A percentile compares a stretch with the other conserved stretches of the same genome.
Conservation (phyloP, 2,797 vertebrate genomes). For the Erethizon dorsatum region DNA sequence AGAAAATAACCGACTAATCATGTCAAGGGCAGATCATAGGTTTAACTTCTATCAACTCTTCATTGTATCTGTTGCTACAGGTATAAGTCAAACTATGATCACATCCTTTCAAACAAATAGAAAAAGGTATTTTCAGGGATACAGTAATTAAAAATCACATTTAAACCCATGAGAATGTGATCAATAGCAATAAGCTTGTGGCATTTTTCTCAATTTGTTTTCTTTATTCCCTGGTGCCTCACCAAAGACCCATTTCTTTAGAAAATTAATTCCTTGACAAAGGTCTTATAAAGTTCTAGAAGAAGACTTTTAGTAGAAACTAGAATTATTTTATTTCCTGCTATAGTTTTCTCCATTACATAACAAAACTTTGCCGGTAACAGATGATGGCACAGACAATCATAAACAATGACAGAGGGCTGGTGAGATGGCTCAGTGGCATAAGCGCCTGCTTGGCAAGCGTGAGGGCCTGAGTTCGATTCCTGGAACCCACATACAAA, state of each 20-base stretch:
- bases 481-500: too few species aligned
- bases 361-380: neutral
- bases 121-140: conserved; percentile 51
- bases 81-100: neutral
- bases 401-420: neutral
- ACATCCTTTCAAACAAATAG: conserved; percentile 55
- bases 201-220: conserved; percentile 71
- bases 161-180: conserved; percentile 13
- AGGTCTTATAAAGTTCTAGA: conserved; percentile 56
- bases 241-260: conserved; percentile 42
- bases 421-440: too few species aligned
- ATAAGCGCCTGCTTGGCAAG: too few species aligned
- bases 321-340: conserved; percentile 1
- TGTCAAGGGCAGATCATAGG: conserved; percentile 26
- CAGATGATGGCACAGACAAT: neutral
- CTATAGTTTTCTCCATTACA: neutral
- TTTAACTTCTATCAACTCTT: conserved; percentile 38
- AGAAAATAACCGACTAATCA: neutral
- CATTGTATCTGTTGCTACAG: neutral
- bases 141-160: conserved; percentile 69
- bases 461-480: too few species aligned
- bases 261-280: conserved; percentile 66
- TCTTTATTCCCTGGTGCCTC: conserved; percentile 39
- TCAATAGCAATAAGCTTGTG: conserved; percentile 75
- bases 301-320: conserved; percentile 56